phyloP scores from a whole-genome alignment of 2,797 vertebrate genomes.

The Cossypha polioptera region DNA sequence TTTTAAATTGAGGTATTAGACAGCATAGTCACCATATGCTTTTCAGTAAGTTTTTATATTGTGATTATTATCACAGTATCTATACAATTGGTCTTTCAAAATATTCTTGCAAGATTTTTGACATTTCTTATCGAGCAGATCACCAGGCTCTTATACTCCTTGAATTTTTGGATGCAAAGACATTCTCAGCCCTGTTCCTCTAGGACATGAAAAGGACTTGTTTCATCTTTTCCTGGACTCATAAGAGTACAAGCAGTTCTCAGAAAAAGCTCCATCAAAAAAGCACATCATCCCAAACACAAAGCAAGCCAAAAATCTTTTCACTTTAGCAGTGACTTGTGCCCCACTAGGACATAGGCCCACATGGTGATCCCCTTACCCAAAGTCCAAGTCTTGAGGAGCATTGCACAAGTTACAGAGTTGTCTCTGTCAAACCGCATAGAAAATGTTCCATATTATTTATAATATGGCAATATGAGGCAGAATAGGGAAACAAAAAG shows the following conservation, averaged over 20 bases:
- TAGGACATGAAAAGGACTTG: background rate
- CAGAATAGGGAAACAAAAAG: background rate
- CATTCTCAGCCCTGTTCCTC: background rate
- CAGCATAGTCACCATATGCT: background rate
- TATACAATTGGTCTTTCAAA: background rate
- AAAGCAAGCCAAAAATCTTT: background rate
- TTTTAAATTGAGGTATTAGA: background rate
- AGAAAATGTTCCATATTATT: background rate
- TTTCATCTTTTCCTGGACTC: background rate
- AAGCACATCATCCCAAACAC: background rate
- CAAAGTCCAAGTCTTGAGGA: background rate
- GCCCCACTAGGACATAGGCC: background rate
- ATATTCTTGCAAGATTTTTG: background rate
- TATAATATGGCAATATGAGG: background rate
- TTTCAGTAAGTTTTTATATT: background rate
- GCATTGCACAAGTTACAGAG: background rate
- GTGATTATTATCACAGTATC: background rate
- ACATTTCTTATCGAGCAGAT: background rate
- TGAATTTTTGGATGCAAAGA: background rate
- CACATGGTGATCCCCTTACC: background rate
- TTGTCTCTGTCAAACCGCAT: background rate
- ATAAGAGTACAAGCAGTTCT: background rate
- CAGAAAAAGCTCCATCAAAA: background rate
- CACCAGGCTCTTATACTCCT: background rate
- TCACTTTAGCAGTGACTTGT: background rate